Conservation (phyloP, 2,797 vertebrate genomes). For the Melanotaenia parkinsoni region DNA sequence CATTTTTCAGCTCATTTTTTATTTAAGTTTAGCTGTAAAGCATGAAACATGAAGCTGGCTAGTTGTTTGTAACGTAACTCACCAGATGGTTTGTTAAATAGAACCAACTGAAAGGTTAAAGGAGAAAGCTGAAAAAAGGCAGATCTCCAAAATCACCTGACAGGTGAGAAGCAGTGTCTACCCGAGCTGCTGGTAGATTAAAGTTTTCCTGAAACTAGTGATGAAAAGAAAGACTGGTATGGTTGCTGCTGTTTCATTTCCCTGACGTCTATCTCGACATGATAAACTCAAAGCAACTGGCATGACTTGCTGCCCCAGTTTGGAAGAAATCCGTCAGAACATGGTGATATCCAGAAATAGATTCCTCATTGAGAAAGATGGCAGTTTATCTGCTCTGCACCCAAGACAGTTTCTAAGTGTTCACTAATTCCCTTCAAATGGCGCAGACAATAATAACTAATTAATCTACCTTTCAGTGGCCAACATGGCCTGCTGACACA, state of each 20-base stretch:
- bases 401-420: conserved; percentile 26
- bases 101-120: neutral
- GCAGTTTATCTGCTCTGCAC: conserved; percentile 20
- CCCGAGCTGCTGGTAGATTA: neutral
- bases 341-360: conserved; percentile 51
- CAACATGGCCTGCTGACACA: conserved; percentile 13
- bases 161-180: neutral
- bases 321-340: conserved; percentile 55
- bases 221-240: no score
- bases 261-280: conserved; percentile 32
- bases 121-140: neutral
- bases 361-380: conserved; percentile 53
- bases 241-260: neutral
- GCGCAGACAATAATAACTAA: conserved; percentile 10
- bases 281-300: conserved; percentile 53
- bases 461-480: conserved; percentile 15
- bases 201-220: neutral
- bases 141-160: neutral
- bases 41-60: neutral
- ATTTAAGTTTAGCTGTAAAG: neutral
- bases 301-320: conserved; percentile 58
- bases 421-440: conserved; percentile 10
- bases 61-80: neutral
- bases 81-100: neutral
- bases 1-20: neutral